phyloP scores from a whole-genome alignment of 2,888 invertebrate species.

The Apodemia zela region DNA sequence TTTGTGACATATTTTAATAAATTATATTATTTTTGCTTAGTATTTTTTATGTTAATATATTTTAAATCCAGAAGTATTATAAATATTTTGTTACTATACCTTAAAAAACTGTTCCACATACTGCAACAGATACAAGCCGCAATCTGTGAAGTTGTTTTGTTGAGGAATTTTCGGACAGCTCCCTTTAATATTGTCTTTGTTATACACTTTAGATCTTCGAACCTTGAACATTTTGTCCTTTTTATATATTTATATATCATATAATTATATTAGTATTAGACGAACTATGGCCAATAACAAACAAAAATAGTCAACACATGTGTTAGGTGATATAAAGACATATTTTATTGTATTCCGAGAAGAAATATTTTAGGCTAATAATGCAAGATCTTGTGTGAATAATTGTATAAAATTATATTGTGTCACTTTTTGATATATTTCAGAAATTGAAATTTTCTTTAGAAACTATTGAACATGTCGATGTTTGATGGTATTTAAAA shows the following conservation, averaged over 20 bases:
- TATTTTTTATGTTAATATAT: no score
- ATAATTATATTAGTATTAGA: conserved; percentile 15
- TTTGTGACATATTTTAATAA: no score
- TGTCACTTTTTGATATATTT: background rate
- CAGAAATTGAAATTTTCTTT: background rate
- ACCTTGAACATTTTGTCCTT: conserved; percentile 51
- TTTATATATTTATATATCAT: conserved; percentile 1
- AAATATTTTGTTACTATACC: conserved; percentile 62
- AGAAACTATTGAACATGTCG: background rate
- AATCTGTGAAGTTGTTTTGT: conserved; percentile 98
- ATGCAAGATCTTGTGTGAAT: no score
- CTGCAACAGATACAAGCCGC: conserved; percentile 96
- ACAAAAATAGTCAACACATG: background rate
- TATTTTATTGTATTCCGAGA: background rate
- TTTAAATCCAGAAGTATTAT: no score
- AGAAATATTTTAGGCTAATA: background rate
- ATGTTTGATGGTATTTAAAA: no score
- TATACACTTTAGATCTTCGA: conserved; percentile 84
- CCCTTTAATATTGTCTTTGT: conserved; percentile 92
- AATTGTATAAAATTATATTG: no score
- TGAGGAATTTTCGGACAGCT: conserved; percentile 96
- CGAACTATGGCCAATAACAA: background rate
- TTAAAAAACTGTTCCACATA: conserved; percentile 98
- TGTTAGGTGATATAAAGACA: background rate
- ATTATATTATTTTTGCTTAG: no score